phyloP scores from a whole-genome alignment of 2,888 invertebrate species.

The Hemithea aestivaria region DNA sequence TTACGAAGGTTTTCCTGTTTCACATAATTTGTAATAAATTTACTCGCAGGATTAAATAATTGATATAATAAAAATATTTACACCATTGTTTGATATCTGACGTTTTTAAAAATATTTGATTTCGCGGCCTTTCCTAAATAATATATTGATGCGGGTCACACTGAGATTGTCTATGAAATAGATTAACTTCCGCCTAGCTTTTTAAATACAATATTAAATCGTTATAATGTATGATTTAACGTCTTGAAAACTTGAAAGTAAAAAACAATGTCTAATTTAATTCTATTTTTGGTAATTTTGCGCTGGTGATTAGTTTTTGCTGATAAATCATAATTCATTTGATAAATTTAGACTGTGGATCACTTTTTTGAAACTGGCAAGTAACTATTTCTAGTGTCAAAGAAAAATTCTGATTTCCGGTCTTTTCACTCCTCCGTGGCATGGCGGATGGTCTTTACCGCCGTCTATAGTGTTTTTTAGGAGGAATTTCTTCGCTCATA shows the following conservation, averaged over 20 bases:
- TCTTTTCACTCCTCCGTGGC: slow-evolving; percentile 78
- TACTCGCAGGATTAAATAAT: no score
- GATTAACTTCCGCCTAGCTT: slow-evolving; percentile 10
- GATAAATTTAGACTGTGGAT: no score
- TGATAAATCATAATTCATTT: no score
- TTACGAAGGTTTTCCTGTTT: no score
- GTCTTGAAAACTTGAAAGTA: no score
- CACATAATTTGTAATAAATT: no score
- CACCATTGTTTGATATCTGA: no score
- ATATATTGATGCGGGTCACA: not conserved
- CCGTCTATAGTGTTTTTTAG: slow-evolving; percentile 67
- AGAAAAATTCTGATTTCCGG: slow-evolving; percentile 57
- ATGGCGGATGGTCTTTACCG: slow-evolving; percentile 75
- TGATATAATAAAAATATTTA: no score
- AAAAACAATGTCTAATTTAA: no score
- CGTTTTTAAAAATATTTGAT: not conserved
- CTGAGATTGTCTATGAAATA: not conserved
- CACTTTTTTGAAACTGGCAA: slow-evolving; percentile 52
- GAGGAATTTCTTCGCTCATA: slow-evolving; percentile 69
- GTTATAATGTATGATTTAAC: no score
- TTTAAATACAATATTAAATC: no score
- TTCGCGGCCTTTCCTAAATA: not conserved
- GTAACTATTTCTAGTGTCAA: slow-evolving; percentile 51
- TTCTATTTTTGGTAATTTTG: not conserved
- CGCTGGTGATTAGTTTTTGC: no score